Evolutionary conservation across 2,888 invertebrate genomes (phyloP), one percentile per base, ranked within the genome.

Genomic region (Hirtodrosophila cameraria): DNA sequence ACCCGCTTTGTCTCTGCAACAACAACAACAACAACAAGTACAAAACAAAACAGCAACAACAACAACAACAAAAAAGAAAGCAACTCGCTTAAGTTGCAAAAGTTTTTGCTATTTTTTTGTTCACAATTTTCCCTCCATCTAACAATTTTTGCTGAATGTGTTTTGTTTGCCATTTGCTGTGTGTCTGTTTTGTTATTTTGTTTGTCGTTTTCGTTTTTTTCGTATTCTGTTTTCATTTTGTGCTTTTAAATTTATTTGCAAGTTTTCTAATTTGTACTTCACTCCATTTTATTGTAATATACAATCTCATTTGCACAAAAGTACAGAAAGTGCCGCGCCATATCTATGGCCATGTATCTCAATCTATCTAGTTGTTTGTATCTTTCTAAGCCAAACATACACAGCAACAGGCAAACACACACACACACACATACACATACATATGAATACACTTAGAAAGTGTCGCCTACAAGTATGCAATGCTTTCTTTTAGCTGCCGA

Each of bases 211-310:
- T 12, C 13, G 54, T 31, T 31, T 41, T 48, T 54, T 36, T 52
- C 46, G 18, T 67, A 57, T 60, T 49, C 49, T 57, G 53, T 63
- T 61, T 75, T 74, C 77, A 69, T 75, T 80, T 81, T 72, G 64
- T 72, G 68, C 76, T 80, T 83, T 86, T 80, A 71, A 88, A 82
- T 88, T 86, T 87, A 84, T 82, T 84, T 77, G 78, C 80, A 88
- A 88, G 86, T 88, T 88, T 88, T 88, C 82, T 88, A 88, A 88
- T 88, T 88, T 88, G 87, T 87, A 86, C 78, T 87, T 84, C 86
- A 82, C 80, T 86, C 76, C 80, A 81, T 87, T 85, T 83, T 86
- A 81, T 87, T 86, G 80, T 86, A 86, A 85, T 83, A 84, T 85
- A 81, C 81, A 86, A 85, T 85, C 87, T 86, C 88, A 88, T 87